Evolutionary conservation across 2,113 vertebrate species (phyloP).

Genomic region (Pogonocichla stellata): DNA sequence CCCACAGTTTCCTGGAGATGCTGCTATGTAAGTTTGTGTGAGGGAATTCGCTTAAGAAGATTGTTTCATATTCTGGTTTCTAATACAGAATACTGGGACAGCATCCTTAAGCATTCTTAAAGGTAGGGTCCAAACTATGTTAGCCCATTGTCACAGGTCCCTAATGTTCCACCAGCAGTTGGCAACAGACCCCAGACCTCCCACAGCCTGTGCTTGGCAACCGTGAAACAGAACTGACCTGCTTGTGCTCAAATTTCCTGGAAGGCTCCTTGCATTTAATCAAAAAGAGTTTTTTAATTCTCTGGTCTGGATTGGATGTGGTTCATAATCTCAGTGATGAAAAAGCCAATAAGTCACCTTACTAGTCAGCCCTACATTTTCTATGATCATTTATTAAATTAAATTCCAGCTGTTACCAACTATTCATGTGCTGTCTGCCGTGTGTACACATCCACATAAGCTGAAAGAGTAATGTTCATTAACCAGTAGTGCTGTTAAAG

Average conservation of each 20-base stretch:
- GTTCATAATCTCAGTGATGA: not conserved
- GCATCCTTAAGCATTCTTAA: not conserved
- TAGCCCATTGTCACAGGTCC: not conserved
- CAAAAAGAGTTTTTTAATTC: slow-evolving; percentile 32
- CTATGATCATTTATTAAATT: slow-evolving; percentile 57
- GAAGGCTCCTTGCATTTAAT: slow-evolving; percentile 17
- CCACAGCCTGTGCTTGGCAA: not conserved
- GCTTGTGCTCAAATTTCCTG: not conserved
- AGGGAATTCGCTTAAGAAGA: not conserved
- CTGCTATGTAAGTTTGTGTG: not conserved
- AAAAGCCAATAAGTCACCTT: slow-evolving; percentile 52
- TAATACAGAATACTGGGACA: not conserved
- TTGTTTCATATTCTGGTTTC: not conserved
- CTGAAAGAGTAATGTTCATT: not conserved
- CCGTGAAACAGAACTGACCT: not conserved
- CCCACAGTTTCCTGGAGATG: not conserved
- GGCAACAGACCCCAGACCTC: not conserved
- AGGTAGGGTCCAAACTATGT: not conserved
- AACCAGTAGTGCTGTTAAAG: not conserved
- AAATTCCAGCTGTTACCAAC: slow-evolving; percentile 46
- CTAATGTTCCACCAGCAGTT: not conserved
- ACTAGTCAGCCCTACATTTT: slow-evolving; percentile 36
- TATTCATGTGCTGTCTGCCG: not conserved
- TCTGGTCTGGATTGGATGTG: not conserved
- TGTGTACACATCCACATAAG: not conserved